A percentile compares a stretch with the other conserved stretches of the same genome.
Conservation (phyloP, 2,797 vertebrate genomes). For the Eulemur rubriventer region DNA sequence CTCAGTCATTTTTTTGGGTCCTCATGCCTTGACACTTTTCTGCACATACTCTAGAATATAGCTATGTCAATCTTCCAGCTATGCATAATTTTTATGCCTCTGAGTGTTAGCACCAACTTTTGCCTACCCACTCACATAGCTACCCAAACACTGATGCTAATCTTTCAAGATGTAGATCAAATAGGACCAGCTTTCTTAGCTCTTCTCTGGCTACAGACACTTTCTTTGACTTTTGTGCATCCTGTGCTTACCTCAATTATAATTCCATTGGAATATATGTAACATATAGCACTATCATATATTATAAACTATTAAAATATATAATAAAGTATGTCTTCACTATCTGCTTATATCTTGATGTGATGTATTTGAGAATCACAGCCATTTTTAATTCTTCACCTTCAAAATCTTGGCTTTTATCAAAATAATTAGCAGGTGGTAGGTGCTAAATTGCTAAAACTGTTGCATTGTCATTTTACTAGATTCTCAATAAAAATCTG, state of each 20-base stretch:
- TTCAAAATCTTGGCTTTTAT: slow-evolving; percentile 14
- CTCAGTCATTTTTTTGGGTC: not conserved
- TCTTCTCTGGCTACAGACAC: not conserved
- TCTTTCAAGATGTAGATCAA: not conserved
- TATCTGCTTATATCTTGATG: not conserved
- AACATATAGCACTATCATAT: not conserved
- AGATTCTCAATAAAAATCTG: not conserved
- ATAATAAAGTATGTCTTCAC: not conserved
- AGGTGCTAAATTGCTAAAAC: not conserved
- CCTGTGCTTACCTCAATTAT: not conserved
- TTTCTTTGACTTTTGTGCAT: not conserved
- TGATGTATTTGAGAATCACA: not conserved
- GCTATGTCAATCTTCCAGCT: not conserved
- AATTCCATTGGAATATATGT: not conserved
- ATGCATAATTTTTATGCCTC: not conserved
- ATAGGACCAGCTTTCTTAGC: not conserved
- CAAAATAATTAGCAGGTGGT: not conserved
- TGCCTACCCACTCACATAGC: not conserved
- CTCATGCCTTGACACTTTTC: not conserved
- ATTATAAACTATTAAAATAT: not conserved
- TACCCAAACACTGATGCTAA: not conserved
- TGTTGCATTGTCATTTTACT: not conserved
- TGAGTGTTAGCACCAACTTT: not conserved
- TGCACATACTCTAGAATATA: not conserved
- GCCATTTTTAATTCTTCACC: not conserved